Evolutionary conservation across 2,113 vertebrate genomes (phyloP).

Genomic region (Rhinichthys klamathensis): DNA sequence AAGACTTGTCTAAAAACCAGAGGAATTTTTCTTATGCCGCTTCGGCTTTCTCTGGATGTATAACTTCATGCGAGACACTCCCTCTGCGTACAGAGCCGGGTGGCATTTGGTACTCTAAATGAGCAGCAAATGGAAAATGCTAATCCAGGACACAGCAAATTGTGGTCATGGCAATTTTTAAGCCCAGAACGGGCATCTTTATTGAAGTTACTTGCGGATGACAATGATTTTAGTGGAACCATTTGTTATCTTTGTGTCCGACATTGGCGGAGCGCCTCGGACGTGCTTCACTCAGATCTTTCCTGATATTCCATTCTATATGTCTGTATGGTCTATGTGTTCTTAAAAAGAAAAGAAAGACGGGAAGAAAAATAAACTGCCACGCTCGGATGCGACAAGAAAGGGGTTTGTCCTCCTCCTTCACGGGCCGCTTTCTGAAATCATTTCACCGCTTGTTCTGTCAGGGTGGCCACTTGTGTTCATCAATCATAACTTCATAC

Average conservation of each 20-base stretch:
- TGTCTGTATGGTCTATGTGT: slow-evolving; percentile 68
- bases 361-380: slow-evolving; percentile 43
- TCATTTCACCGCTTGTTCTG: slow-evolving; percentile 41
- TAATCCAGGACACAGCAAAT: slow-evolving; percentile 53
- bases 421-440: slow-evolving; percentile 44
- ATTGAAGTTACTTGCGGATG: slow-evolving; percentile 56
- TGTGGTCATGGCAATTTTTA: slow-evolving; percentile 39
- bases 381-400: slow-evolving; percentile 56
- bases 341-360: slow-evolving; percentile 56
- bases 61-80: slow-evolving; percentile 42
- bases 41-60: slow-evolving; percentile 46
- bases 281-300: slow-evolving; percentile 31
- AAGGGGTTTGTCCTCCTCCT: slow-evolving; percentile 47
- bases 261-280: slow-evolving; percentile 28
- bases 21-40: slow-evolving; percentile 30
- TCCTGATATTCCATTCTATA: slow-evolving; percentile 61
- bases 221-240: slow-evolving; percentile 54
- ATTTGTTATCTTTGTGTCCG: slow-evolving; percentile 46
- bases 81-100: slow-evolving; percentile 6
- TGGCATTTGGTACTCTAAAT: slow-evolving; percentile 49
- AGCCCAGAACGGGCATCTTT: slow-evolving; percentile 38
- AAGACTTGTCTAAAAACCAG: slow-evolving; percentile 41
- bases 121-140: slow-evolving; percentile 60
- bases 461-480: slow-evolving; percentile 58
- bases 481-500: slow-evolving; percentile 55